These are phyloP conservation scores for Hypothenemus hampei DNA, from an alignment of 1,140 invertebrate genomes.

Conservation along the genomic window DNA sequence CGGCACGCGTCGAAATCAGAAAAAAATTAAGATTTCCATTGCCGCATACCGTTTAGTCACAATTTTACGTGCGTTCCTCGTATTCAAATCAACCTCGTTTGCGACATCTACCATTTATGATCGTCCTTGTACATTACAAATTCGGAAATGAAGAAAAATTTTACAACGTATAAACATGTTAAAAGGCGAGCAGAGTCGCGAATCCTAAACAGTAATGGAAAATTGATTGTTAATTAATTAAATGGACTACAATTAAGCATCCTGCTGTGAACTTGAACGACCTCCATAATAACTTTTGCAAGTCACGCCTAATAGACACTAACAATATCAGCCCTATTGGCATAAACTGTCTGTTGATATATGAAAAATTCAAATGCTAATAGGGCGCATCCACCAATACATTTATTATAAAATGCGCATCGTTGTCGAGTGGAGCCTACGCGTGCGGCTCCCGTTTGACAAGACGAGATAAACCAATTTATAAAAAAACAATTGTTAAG, in stretches of 20 bases:
- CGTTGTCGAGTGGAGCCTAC: no score
- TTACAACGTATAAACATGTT: not conserved
- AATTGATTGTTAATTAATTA: not conserved
- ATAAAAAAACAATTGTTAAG: no score
- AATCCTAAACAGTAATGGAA: not conserved
- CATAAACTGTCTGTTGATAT: no score
- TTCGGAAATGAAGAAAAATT: slow-evolving; percentile 14
- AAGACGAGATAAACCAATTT: no score
- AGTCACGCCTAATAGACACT: no score
- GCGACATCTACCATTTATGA: slow-evolving; percentile 2
- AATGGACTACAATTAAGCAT: not conserved
- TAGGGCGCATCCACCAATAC: no score
- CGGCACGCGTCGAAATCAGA: not conserved
- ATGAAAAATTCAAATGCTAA: no score
- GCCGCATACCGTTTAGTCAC: not conserved
- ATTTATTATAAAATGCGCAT: no score
- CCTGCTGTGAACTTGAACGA: not conserved
- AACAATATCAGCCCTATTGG: no score
- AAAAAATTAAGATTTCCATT: no score
- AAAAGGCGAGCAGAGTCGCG: not conserved
- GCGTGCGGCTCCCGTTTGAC: no score
- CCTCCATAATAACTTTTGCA: no score
- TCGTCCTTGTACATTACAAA: slow-evolving; percentile 19
- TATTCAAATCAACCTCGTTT: not conserved
- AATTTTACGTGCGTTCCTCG: not conserved